Base-by-base conservation (phyloP, 2,888 invertebrate genomes). In the Tinea pellionella region DNA sequence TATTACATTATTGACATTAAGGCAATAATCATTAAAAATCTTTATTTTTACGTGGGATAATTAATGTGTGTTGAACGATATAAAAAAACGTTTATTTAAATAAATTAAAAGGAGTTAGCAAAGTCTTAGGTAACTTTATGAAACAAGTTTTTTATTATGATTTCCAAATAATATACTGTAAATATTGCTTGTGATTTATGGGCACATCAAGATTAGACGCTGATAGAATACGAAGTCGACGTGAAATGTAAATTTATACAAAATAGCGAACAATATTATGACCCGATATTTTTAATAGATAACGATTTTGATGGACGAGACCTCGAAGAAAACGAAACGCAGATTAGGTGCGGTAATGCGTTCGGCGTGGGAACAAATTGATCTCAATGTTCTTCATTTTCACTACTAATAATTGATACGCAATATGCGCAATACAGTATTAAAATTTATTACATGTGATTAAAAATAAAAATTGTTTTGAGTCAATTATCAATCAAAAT, bases 261-360 rank as follows among this genome's bases (percentile, higher is more conserved):
- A 80, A 84, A 84, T 80, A 82, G 80, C 75, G 77, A 83, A 86
- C 82, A 85, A 85, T 84, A n/a, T n/a, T n/a, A 82, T 86, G 85
- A 85, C 80, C 80, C 75, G 84, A 85, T 86, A 83, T 84, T 86
- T 86, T 86, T 86, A 82, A 84, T 83, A 86, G 85, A 86, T 86
- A 85, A 82, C 81, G 78, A 82, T 80, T 78, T 80, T 87, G 85
- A 86, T 84, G 83, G 74, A 84, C 80, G 85, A 82, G 82, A 78
- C 75, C 75, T 59, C n/a, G 73, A 65, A 69, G 71, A 71, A 16
- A 57, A n/a, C 59, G 19, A 6, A 59, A 43, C 43, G 51, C 30
- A 19, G 42, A 37, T 42, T 30, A n/a, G 30, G 30, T 37, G 30
- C 32, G n/a, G 70, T 24, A 29, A 32, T 30, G 69, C 72, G 73